These are phyloP conservation scores for Catostomus latipinnis DNA, from an alignment of 2,797 vertebrate genomes.

Conservation along the genomic window DNA sequence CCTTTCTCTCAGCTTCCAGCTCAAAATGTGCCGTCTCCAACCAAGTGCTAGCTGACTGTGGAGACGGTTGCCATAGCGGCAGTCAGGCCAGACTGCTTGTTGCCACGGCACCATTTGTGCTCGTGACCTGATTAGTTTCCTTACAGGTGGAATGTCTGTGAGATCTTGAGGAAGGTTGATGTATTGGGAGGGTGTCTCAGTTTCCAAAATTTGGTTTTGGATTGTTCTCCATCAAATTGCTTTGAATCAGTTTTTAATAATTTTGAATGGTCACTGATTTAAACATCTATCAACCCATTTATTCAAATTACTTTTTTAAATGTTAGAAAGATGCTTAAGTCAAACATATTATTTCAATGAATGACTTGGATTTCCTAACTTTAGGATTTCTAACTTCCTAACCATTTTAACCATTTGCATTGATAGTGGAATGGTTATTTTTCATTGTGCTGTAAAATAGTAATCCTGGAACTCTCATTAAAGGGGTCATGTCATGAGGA, in stretches of 20 bases:
- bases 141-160: constrained; percentile 58
- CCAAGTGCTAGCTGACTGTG: constrained; percentile 30
- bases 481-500: too few relatives aligned
- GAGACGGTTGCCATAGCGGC: constrained; percentile 71
- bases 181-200: background rate
- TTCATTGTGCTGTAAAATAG: too few relatives aligned
- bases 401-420: too few relatives aligned
- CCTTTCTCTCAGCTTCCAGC: constrained; percentile 7
- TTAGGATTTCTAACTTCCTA: too few relatives aligned
- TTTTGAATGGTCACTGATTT: background rate
- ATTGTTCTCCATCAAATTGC: background rate
- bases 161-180: constrained; percentile 8
- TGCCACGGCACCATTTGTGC: constrained; percentile 58
- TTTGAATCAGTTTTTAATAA: background rate
- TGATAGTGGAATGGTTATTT: too few relatives aligned
- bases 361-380: too few relatives aligned
- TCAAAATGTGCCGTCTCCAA: constrained; percentile 5
- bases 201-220: background rate
- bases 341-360: too few relatives aligned
- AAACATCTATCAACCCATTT: too few relatives aligned
- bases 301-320: too few relatives aligned
- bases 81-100: constrained; percentile 63
- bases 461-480: too few relatives aligned
- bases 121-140: constrained; percentile 62
- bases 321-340: too few relatives aligned